Evolutionary conservation across 2,797 vertebrate species (phyloP), one percentile per base, ranked within the genome.

Genomic region (Brachyalestes nurse): DNA sequence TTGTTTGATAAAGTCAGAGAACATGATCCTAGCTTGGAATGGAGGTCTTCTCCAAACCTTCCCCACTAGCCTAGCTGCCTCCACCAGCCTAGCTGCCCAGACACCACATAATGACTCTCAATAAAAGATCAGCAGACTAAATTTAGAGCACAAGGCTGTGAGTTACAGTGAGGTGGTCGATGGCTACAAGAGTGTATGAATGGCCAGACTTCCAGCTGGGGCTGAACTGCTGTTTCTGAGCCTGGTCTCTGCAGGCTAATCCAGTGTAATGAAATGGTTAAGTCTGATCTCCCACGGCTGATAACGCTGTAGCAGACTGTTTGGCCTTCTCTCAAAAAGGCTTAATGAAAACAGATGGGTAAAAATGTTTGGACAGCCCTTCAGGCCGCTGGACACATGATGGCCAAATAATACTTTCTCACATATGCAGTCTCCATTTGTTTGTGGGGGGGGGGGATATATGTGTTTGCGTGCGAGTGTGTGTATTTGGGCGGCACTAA

Each of bases 331-430:
- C 25, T 83, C 84, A 76, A 49, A 82, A 71, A 66, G 77, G 77
- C 72, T 85, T 83, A 86, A 80, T 84, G 69, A 83, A 75, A 85
- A 72, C 75, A 85, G 72, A 84, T 38, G 42, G 71, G 57, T 77
- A 75, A 71, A 78, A 77, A 62, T 81, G 82, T 86, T 83, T 83
- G 74, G 55, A 83, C 73, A 79, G 82, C 64, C 73, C 80, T 10
- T 47, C 81, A 84, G 76, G 60, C 73, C 72, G 70, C 61, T 23
- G 10, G n/a, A 66, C 21, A 69, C n/a, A 57, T 49, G 55, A n/a
- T 53, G 51, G 62, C 70, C 77, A 72, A 77, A 80, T 51, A 67
- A 72, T 69, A 42, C 13, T 6, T 34, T 71, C 57, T 21, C 64
- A 70, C 47, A 19, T 82, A 75, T 80, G 45, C 14, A 65, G 38